phyloP scores from a whole-genome alignment of 1,140 invertebrate species.

The Drosophila santomea region DNA sequence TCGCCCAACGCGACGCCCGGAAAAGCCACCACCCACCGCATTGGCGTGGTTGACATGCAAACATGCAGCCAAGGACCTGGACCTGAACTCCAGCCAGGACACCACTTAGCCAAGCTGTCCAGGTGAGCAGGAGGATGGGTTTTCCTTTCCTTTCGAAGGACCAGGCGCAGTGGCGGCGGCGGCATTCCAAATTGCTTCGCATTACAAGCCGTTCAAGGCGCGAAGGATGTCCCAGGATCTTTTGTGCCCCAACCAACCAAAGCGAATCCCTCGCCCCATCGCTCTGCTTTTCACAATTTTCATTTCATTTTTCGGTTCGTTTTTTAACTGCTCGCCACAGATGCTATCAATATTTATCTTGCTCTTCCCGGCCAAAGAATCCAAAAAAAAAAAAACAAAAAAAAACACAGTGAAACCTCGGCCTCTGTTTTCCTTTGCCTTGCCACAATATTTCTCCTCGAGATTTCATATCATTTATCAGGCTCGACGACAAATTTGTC shows the following conservation, averaged over 20 bases:
- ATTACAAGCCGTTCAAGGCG: constrained; percentile 64
- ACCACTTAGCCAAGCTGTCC: constrained; percentile 55
- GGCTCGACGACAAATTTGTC: constrained; percentile 82
- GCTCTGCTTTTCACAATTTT: constrained; percentile 35
- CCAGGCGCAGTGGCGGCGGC: neutral
- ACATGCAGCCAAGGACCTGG: constrained; percentile 37
- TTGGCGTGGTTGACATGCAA: constrained; percentile 56
- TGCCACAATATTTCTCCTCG: constrained; percentile 73
- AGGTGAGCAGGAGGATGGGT: constrained; percentile 4
- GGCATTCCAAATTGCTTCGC: constrained; percentile 67
- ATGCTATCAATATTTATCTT: constrained; percentile 80
- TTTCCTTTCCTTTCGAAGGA: neutral
- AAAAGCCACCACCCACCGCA: constrained; percentile 17
- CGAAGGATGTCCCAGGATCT: constrained; percentile 45
- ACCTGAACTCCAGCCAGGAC: constrained; percentile 31
- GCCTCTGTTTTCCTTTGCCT: constrained; percentile 27
- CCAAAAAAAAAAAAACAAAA: neutral
- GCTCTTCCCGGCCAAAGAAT: constrained; percentile 6
- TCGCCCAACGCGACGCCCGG: neutral
- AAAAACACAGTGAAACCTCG: neutral
- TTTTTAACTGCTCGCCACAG: constrained; percentile 74
- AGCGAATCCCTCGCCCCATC: neutral
- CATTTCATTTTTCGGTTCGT: constrained; percentile 60
- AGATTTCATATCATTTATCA: constrained; percentile 82
- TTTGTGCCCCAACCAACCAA: constrained; percentile 20